Conservation (phyloP, 2,113 vertebrate species). For the Chaetops frenatus region DNA sequence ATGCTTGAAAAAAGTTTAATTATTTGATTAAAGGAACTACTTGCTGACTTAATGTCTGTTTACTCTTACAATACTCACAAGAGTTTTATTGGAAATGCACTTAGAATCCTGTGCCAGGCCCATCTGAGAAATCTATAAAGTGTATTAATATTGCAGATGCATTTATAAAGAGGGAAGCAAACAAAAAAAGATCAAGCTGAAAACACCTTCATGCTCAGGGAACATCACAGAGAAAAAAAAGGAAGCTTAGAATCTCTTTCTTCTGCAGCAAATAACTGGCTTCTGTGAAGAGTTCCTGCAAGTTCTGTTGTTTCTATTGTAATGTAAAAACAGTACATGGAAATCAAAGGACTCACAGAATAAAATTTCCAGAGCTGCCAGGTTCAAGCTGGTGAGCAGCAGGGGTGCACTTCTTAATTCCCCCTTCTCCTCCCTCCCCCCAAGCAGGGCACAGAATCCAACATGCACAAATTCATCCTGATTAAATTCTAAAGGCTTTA, state of each 20-base stretch:
- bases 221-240: not conserved
- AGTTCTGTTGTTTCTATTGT: slow-evolving; percentile 32
- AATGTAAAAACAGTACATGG: slow-evolving; percentile 33
- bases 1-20: not conserved
- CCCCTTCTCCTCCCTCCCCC: not conserved
- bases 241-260: not conserved
- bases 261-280: not conserved
- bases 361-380: not conserved
- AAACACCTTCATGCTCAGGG: slow-evolving; percentile 19
- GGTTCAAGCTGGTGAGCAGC: not conserved
- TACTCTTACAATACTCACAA: not conserved
- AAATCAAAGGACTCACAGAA: not conserved
- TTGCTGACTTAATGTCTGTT: not conserved
- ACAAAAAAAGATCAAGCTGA: not conserved
- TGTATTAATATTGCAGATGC: not conserved
- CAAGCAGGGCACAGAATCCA: not conserved
- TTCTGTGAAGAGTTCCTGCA: slow-evolving; percentile 30
- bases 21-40: not conserved
- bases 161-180: not conserved
- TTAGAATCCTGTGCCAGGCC: not conserved
- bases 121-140: not conserved
- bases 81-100: not conserved
- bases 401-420: not conserved
- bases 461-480: not conserved
- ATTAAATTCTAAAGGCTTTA: not conserved